phyloP scores from a whole-genome alignment of 2,888 invertebrate genomes.

The Tachina lurida region DNA sequence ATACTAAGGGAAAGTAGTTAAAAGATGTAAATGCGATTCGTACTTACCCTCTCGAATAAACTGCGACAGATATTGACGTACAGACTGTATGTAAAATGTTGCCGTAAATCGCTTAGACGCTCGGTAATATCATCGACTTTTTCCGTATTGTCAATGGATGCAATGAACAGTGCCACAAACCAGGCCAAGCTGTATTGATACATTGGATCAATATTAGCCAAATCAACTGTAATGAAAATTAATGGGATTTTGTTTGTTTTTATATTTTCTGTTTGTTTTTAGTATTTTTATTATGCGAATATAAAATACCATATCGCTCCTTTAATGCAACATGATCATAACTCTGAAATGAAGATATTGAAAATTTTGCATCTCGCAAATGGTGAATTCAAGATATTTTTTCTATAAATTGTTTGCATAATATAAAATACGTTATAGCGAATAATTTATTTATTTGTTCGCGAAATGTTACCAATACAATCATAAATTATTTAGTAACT shows the following conservation, averaged over 20 bases:
- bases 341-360: no score
- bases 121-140: constrained; percentile 91
- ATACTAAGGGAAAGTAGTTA: neutral
- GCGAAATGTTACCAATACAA: no score
- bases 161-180: constrained; percentile 95
- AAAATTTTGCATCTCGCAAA: no score
- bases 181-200: constrained; percentile 97
- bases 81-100: constrained; percentile 93
- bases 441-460: no score
- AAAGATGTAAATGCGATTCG: neutral
- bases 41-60: constrained; percentile 92
- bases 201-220: constrained; percentile 97
- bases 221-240: constrained; percentile 84
- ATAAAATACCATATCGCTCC: neutral
- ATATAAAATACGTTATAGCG: no score
- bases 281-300: neutral
- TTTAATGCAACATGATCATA: no score
- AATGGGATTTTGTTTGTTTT: constrained; percentile 65
- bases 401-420: no score
- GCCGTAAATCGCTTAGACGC: constrained; percentile 89
- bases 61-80: constrained; percentile 96
- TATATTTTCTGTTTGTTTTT: constrained; percentile 3
- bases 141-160: constrained; percentile 93
- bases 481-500: no score
- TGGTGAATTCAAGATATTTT: no score